These are phyloP conservation scores for Drosophila yakuba DNA, from an alignment of 1,140 invertebrate species.

Conservation along the genomic window DNA sequence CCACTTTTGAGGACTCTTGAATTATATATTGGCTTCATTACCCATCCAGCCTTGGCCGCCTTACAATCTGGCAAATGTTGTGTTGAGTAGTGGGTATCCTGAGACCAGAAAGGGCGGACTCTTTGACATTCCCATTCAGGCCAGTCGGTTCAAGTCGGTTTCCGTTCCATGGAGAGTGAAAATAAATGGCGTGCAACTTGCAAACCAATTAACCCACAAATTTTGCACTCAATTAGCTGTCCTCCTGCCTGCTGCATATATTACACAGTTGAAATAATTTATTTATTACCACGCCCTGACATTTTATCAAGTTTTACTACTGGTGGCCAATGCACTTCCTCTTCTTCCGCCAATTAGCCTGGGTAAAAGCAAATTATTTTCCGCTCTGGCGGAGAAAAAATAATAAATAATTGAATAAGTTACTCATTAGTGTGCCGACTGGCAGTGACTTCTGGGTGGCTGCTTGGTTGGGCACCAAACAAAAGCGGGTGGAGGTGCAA, in stretches of 20 bases:
- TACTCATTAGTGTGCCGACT: conserved; percentile 61
- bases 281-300: conserved; percentile 46
- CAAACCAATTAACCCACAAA: conserved; percentile 72
- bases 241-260: conserved; percentile 20
- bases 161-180: conserved; percentile 29
- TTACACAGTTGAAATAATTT: conserved; percentile 36
- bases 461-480: background rate
- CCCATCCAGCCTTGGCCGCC: conserved; percentile 67
- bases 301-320: conserved; percentile 45
- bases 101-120: conserved; percentile 1
- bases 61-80: conserved; percentile 68
- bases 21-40: conserved; percentile 69
- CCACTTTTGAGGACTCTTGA: conserved; percentile 42
- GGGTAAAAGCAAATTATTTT: conserved; percentile 63
- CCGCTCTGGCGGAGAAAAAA: conserved; percentile 44
- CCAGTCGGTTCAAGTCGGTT: conserved; percentile 1
- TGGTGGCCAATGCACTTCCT: conserved; percentile 30
- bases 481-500: conserved; percentile 7
- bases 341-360: conserved; percentile 66
- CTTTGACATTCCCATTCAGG: conserved; percentile 18
- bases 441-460: conserved; percentile 12
- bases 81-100: conserved; percentile 29
- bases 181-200: conserved; percentile 67
- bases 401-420: conserved; percentile 81
- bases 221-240: conserved; percentile 72